These are phyloP conservation scores for Neoitamus cyanurus DNA, from an alignment of 2,888 invertebrate species.

Conservation along the genomic window DNA sequence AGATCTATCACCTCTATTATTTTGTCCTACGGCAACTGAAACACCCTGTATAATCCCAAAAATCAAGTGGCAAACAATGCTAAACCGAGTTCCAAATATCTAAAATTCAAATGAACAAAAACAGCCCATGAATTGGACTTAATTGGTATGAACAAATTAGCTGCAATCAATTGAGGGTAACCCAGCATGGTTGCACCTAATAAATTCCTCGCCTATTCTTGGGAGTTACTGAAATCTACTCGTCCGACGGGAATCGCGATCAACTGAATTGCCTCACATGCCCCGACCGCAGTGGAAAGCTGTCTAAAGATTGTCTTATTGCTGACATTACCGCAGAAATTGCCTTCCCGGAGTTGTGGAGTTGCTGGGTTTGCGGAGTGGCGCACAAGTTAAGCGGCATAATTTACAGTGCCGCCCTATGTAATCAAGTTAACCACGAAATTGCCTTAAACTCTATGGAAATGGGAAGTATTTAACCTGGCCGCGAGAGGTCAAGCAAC, in stretches of 20 bases:
- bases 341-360: background rate
- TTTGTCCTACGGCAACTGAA: no score
- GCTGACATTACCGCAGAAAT: conserved; percentile 11
- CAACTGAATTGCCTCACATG: background rate
- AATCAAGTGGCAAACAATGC: no score
- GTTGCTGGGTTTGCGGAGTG: background rate
- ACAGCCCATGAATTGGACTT: background rate
- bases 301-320: conserved; percentile 10
- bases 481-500: conserved; percentile 12
- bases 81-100: background rate
- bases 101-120: background rate
- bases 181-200: background rate
- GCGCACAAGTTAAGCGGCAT: conserved; percentile 20
- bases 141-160: background rate
- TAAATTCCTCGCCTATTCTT: background rate
- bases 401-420: conserved; percentile 31
- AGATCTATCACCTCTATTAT: no score
- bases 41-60: no score
- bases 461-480: conserved; percentile 34
- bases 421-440: conserved; percentile 34
- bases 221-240: background rate
- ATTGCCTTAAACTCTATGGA: conserved; percentile 24
- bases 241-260: background rate
- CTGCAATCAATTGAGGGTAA: background rate
- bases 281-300: background rate